Conservation (phyloP, 2,888 invertebrate genomes). For the Syrphus vitripennis region DNA sequence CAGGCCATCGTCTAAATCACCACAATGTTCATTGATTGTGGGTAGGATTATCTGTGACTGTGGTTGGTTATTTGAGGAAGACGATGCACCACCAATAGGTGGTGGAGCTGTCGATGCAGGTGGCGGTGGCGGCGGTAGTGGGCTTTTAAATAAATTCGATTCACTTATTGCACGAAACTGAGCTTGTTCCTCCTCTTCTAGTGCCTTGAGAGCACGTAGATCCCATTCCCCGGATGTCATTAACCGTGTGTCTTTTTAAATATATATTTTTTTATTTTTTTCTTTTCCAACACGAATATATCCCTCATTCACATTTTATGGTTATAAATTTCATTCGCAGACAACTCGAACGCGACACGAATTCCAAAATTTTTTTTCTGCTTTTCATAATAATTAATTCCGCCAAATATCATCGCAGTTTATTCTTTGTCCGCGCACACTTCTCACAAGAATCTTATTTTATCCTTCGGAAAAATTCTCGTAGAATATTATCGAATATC, state of each 20-base stretch:
- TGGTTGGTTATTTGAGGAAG: constrained; percentile 74
- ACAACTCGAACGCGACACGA: constrained; percentile 5
- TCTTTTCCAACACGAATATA: background rate
- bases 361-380: background rate
- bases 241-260: constrained; percentile 66
- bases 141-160: constrained; percentile 77
- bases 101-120: constrained; percentile 29
- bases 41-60: constrained; percentile 78
- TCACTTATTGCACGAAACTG: constrained; percentile 79
- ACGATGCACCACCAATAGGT: constrained; percentile 70
- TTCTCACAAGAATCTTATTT: background rate
- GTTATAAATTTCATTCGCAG: constrained; percentile 19
- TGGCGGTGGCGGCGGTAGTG: constrained; percentile 72
- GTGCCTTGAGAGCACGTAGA: constrained; percentile 80
- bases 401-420: constrained; percentile 27
- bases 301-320: constrained; percentile 14
- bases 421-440: background rate
- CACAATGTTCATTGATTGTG: constrained; percentile 79
- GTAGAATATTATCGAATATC: background rate
- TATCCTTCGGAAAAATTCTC: background rate
- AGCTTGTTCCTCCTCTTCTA: constrained; percentile 80
- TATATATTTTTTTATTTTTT: constrained; percentile 14
- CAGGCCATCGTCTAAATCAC: constrained; percentile 70
- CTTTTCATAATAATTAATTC: constrained; percentile 12
- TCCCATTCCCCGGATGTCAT: constrained; percentile 81